These are phyloP conservation scores for Agapostemon virescens DNA, from an alignment of 2,888 invertebrate species.

Conservation along the genomic window DNA sequence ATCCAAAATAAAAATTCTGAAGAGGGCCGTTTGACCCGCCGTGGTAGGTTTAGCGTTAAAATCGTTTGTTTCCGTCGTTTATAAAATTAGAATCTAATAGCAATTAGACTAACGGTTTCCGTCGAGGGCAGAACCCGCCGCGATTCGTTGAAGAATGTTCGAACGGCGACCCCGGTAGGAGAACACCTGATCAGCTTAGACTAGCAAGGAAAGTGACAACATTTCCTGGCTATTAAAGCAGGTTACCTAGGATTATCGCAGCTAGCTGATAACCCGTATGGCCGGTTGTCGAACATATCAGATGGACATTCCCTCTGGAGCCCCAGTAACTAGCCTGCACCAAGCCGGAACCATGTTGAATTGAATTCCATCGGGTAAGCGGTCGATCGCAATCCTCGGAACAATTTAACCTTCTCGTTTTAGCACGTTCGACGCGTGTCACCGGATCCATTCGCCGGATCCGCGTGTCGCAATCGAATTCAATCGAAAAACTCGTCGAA, in stretches of 20 bases:
- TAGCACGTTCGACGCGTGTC: background rate
- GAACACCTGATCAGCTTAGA: background rate
- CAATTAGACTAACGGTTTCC: too few relatives aligned
- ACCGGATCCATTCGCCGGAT: background rate
- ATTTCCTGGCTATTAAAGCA: background rate
- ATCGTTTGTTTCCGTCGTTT: too few relatives aligned
- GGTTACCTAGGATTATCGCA: slow-evolving; percentile 1
- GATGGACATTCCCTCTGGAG: slow-evolving; percentile 9
- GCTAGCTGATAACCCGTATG: background rate
- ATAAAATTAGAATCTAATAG: too few relatives aligned
- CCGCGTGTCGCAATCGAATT: slow-evolving; percentile 7
- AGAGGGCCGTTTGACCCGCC: too few relatives aligned
- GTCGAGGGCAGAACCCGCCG: background rate
- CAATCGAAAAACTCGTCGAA: slow-evolving; percentile 28
- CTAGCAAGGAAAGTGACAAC: background rate
- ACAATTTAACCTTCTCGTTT: slow-evolving; percentile 13
- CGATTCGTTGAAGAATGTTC: background rate
- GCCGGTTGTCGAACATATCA: slow-evolving; percentile 7
- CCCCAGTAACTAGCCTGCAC: background rate
- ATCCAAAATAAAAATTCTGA: too few relatives aligned
- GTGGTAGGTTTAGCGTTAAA: too few relatives aligned
- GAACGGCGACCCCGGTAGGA: background rate
- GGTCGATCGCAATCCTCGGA: slow-evolving; percentile 6
- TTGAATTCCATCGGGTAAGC: slow-evolving; percentile 9
- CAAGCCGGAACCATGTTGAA: slow-evolving; percentile 2